Conservation (phyloP, 2,888 invertebrate species). For the Argyresthia albistria region DNA sequence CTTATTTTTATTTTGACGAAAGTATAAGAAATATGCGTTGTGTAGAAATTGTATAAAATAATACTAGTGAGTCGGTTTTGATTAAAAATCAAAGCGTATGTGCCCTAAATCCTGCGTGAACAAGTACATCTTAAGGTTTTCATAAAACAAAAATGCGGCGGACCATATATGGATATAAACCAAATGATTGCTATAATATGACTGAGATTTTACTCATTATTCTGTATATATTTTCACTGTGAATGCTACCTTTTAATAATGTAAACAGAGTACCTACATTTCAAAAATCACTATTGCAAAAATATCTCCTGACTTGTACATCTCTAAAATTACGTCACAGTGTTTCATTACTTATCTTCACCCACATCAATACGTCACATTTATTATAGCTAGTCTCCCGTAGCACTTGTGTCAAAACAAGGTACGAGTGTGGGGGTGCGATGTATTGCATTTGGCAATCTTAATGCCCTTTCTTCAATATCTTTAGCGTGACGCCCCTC, state of each 20-base stretch:
- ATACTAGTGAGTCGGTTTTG: too few relatives aligned
- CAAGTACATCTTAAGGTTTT: background rate
- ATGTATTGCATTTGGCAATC: constrained; percentile 68
- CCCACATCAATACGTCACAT: constrained; percentile 69
- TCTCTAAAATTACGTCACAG: constrained; percentile 8
- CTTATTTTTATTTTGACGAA: constrained; percentile 1
- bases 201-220: too few relatives aligned
- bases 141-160: background rate
- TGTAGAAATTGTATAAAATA: background rate
- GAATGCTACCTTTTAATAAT: too few relatives aligned
- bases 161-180: background rate
- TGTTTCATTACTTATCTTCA: constrained; percentile 66
- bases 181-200: background rate
- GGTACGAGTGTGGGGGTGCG: constrained; percentile 43
- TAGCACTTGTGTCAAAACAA: constrained; percentile 52
- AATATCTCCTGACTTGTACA: too few relatives aligned
- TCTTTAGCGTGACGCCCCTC: constrained; percentile 63
- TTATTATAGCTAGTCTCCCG: constrained; percentile 35
- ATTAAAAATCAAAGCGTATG: too few relatives aligned
- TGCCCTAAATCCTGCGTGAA: background rate
- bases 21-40: background rate
- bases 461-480: constrained; percentile 70
- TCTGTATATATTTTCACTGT: too few relatives aligned
- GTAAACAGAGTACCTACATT: too few relatives aligned
- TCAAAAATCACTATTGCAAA: too few relatives aligned